A percentile compares a stretch with the other conserved stretches of the same genome.
Conservation (phyloP, 2,797 vertebrate genomes). For the Lepilemur septentrionalis region DNA sequence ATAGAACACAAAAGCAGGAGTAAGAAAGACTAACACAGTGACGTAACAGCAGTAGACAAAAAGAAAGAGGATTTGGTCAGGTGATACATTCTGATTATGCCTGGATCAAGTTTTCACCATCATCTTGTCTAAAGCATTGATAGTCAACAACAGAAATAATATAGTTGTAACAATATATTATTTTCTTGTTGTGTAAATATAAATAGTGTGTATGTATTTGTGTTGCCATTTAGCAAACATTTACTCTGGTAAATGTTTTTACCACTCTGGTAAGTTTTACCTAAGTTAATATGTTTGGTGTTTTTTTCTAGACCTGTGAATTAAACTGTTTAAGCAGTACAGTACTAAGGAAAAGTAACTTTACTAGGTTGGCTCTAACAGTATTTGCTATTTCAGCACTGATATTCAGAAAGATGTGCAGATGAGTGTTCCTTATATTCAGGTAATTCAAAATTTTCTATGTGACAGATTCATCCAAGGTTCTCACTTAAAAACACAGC, state of each 20-base stretch:
- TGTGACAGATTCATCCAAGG: background rate
- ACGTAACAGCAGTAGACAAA: background rate
- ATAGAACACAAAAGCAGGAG: background rate
- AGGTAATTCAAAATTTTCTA: background rate
- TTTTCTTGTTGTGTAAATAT: background rate
- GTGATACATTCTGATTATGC: too few relatives aligned
- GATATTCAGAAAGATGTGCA: background rate
- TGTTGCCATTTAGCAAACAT: background rate
- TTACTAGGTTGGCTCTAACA: background rate
- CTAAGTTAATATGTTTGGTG: background rate
- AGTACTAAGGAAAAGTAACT: background rate
- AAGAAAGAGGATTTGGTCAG: background rate
- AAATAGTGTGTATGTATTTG: background rate
- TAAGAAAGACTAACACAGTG: background rate
- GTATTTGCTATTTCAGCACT: background rate
- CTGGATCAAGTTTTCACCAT: background rate
- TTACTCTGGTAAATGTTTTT: too few relatives aligned
- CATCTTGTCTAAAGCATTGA: background rate
- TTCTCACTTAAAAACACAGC: background rate
- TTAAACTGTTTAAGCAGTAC: background rate
- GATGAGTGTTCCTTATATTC: fast-evolving
- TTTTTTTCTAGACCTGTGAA: background rate
- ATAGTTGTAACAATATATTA: background rate
- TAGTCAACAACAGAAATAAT: background rate
- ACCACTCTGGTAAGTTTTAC: background rate